Evolutionary conservation across 1,140 invertebrate species (phyloP).

Genomic region (Philaenus spumarius): DNA sequence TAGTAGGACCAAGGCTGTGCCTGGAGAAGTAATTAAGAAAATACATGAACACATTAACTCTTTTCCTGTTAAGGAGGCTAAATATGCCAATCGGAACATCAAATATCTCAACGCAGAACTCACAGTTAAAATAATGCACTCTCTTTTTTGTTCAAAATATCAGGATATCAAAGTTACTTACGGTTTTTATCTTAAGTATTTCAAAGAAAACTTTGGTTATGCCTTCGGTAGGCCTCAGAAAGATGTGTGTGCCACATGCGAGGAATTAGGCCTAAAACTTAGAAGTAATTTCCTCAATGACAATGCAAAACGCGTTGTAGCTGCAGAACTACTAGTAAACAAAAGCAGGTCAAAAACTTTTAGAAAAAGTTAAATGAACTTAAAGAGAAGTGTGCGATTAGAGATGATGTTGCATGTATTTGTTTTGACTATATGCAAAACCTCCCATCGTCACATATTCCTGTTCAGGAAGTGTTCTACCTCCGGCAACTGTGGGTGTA

Average conservation of each 20-base stretch:
- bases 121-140: slow-evolving; percentile 8
- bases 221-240: slow-evolving; percentile 27
- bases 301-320: slow-evolving; percentile 28
- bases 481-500: no score
- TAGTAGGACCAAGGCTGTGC: background rate
- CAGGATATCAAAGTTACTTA: no score
- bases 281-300: slow-evolving; percentile 22
- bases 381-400: slow-evolving; percentile 26
- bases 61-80: slow-evolving; percentile 6
- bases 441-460: slow-evolving; percentile 27
- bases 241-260: slow-evolving; percentile 19
- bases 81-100: slow-evolving; percentile 3
- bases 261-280: slow-evolving; percentile 19
- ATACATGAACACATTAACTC: slow-evolving; percentile 15
- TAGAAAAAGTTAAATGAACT: slow-evolving; percentile 29
- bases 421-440: no score
- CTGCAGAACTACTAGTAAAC: slow-evolving; percentile 30
- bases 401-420: slow-evolving; percentile 30
- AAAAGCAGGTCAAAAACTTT: slow-evolving; percentile 28
- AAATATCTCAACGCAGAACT: slow-evolving; percentile 10
- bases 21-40: slow-evolving; percentile 6
- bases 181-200: slow-evolving; percentile 23
- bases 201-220: slow-evolving; percentile 27
- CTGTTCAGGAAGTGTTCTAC: no score
- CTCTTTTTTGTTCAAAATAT: slow-evolving; percentile 9